These are phyloP conservation scores for Varanus komodoensis DNA, from an alignment of 2,113 vertebrate genomes.

Conservation along the genomic window DNA sequence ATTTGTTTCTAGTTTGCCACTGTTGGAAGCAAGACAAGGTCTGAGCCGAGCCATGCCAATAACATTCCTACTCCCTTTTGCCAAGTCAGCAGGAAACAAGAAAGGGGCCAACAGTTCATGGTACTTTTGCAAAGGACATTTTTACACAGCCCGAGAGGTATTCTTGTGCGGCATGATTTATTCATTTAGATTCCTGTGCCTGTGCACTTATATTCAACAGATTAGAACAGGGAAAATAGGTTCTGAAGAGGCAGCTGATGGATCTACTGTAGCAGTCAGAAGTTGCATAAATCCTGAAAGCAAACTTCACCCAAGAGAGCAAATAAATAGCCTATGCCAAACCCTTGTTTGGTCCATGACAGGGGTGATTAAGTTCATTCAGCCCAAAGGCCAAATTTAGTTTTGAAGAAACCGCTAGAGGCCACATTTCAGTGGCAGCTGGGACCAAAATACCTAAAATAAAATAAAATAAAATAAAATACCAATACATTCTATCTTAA, in stretches of 20 bases:
- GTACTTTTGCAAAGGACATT: background rate
- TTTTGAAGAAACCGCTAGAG: too few species aligned
- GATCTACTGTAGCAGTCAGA: background rate
- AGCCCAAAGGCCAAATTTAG: too few species aligned
- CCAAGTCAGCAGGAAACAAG: constrained; percentile 11
- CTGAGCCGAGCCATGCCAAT: background rate
- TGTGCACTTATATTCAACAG: constrained; percentile 23
- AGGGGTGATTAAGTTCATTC: too few species aligned
- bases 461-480: background rate
- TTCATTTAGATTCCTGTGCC: constrained; percentile 16
- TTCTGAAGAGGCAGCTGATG: constrained; percentile 10
- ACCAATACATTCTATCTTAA: background rate
- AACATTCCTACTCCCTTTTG: background rate
- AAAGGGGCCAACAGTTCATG: constrained; percentile 10
- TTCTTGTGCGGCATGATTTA: constrained; percentile 24
- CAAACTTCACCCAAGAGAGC: background rate
- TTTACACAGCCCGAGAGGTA: background rate
- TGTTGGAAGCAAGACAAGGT: background rate
- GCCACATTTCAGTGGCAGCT: too few species aligned
- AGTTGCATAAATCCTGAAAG: background rate
- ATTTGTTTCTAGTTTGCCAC: background rate
- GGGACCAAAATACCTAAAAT: too few species aligned
- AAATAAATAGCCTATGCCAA: background rate
- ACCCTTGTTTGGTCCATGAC: background rate
- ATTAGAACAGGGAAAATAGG: constrained; percentile 14